A percentile compares a stretch with the other conserved stretches of the same genome.
These are phyloP conservation scores for Hydrozoanthus tunicans DNA, from an alignment of 64 coral and sea anemone species.

Conservation along the genomic window DNA sequence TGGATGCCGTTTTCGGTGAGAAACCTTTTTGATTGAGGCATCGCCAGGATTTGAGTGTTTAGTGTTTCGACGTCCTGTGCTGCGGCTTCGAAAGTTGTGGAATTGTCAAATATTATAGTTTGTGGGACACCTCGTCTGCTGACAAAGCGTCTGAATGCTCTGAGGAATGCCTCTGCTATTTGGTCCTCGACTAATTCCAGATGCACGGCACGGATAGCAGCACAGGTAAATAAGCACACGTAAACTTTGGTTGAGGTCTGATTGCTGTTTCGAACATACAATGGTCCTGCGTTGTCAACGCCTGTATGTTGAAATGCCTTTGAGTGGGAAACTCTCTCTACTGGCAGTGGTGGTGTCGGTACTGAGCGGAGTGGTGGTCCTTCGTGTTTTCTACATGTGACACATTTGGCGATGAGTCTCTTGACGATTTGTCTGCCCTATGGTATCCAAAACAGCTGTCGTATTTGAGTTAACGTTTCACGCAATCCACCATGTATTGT, in stretches of 20 bases:
- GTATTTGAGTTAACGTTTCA: slow-evolving; percentile 14
- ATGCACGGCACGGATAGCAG: slow-evolving; percentile 9
- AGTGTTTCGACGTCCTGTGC: slow-evolving; percentile 1
- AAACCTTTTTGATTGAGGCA: background rate
- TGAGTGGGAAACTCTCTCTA: slow-evolving; percentile 2
- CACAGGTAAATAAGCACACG: background rate
- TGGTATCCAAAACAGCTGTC: background rate
- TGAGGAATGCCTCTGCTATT: background rate
- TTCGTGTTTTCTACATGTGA: slow-evolving; percentile 28
- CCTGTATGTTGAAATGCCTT: slow-evolving; percentile 15
- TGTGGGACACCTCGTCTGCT: background rate
- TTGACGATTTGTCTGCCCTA: slow-evolving; percentile 11
- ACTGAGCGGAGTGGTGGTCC: slow-evolving; percentile 6
- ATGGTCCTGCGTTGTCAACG: background rate
- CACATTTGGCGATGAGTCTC: slow-evolving; percentile 33
- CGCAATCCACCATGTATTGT: slow-evolving; percentile 6
- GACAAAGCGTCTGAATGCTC: background rate
- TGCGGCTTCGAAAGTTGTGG: background rate
- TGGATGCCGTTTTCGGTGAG: background rate
- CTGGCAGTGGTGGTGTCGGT: slow-evolving; percentile 4
- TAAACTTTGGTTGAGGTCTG: background rate
- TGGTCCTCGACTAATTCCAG: slow-evolving; percentile 10
- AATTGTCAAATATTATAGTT: background rate
- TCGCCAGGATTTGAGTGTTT: background rate
- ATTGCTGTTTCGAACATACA: slow-evolving; percentile 19